A percentile compares a stretch with the other conserved stretches of the same genome.
phyloP scores from a whole-genome alignment of 2,797 vertebrate genomes.

The Meda fulgida region DNA sequence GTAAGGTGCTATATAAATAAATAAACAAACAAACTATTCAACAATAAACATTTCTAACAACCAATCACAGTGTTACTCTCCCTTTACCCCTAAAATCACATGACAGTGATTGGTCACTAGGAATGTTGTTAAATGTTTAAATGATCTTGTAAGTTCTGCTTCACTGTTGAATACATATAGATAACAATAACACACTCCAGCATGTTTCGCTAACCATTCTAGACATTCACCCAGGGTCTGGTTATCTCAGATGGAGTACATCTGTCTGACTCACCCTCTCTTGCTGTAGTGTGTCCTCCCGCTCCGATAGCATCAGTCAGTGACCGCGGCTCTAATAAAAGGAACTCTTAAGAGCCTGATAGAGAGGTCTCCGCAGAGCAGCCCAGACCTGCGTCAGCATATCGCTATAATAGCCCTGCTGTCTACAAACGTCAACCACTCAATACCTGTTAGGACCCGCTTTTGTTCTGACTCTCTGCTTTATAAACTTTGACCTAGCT shows the following conservation, averaged over 20 bases:
- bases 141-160: neutral
- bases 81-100: neutral
- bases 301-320: slow-evolving; percentile 34
- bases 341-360: slow-evolving; percentile 19
- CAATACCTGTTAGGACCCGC: slow-evolving; percentile 16
- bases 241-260: slow-evolving; percentile 1
- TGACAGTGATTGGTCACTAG: neutral
- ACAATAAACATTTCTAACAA: neutral
- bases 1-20: neutral
- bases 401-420: slow-evolving; percentile 41
- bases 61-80: neutral
- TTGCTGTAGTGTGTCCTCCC: neutral
- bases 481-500: slow-evolving; percentile 36
- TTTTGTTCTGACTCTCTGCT: slow-evolving; percentile 26
- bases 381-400: slow-evolving; percentile 36
- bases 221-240: slow-evolving; percentile 38
- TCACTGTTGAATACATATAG: too few species aligned
- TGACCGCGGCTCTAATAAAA: slow-evolving; percentile 29
- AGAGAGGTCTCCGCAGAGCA: slow-evolving; percentile 42
- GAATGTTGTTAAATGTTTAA: neutral
- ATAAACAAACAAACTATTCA: neutral
- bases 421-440: slow-evolving; percentile 41
- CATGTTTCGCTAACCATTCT: neutral
- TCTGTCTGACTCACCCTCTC: neutral
- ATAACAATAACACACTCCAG: slow-evolving; percentile 14